Evolutionary conservation across 1,140 invertebrate genomes (phyloP), one percentile per base, ranked within the genome.

Genomic region (Lithobius niger): DNA sequence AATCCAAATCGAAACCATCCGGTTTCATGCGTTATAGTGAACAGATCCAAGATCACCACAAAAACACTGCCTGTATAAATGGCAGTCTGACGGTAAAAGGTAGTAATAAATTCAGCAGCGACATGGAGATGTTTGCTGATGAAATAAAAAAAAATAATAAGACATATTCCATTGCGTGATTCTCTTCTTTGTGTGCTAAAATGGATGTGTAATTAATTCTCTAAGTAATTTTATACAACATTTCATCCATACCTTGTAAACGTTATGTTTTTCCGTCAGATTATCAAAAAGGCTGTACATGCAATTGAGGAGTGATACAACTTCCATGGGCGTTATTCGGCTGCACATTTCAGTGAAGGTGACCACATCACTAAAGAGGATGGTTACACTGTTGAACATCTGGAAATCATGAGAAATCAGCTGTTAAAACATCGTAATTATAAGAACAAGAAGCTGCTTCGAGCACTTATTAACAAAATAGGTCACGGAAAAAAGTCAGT

Each of bases 291-390:
- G 82, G 0, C 87, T 91, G 68, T 93, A 94, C 89, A 94, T 93
- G 3, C 82, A 86, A 69, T 95, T 96, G 2, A 76, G 64, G 68
- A 76, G 72, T n/a, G 70, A 68, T 2, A 76, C 73, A 15, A 76
- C 74, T 53, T 65, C 55, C 64, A 67, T 90, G 0, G 93, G 93
- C 0, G 86, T 88, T 58, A 97, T 91, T 52, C 88, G 77, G 59
- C 87, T 90, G 65, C 93, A 97, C 61, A 97, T 97, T 69, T 92
- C 86, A 0, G 92, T 96, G 69, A 98, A 98, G 0, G 86, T 93
- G 0, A 97, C 93, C 2, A 97, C 91, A 68, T 98, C 93, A 15
- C 90, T 95, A 72, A 97, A 55, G 13, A 97, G 74, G 56, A 97
- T 93, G 0, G 92, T 94, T 0, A 96, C 92, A 62, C 80, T 86